Evolutionary conservation across 1,140 invertebrate genomes (phyloP).

Genomic region (Ostrea denselamellosa): DNA sequence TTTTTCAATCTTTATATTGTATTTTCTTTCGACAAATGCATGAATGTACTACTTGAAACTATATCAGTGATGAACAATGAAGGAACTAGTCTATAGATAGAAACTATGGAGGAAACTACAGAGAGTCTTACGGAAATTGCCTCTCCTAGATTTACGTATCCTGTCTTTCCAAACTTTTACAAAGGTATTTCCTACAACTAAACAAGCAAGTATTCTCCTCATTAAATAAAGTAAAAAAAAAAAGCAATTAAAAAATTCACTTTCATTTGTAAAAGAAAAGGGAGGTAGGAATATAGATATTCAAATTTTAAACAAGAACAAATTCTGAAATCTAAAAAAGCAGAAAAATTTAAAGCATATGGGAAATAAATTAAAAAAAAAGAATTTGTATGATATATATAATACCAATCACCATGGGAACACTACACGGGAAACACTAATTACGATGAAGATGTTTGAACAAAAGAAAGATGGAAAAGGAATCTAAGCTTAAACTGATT

Average conservation of each 20-base stretch:
- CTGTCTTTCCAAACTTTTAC: conserved; percentile 65
- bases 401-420: no score
- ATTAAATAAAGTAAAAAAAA: conserved; percentile 19
- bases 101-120: background rate
- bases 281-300: background rate
- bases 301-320: background rate
- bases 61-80: background rate
- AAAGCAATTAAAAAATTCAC: background rate
- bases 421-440: no score
- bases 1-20: background rate
- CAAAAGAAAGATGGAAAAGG: no score
- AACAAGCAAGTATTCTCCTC: conserved; percentile 40
- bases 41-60: background rate
- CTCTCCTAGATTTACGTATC: conserved; percentile 41
- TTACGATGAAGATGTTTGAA: no score
- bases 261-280: background rate
- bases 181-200: conserved; percentile 69
- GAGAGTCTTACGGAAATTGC: conserved; percentile 30
- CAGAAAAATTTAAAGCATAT: background rate
- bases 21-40: background rate
- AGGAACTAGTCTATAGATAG: background rate
- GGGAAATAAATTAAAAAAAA: background rate
- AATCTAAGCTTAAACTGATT: no score
- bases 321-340: background rate
- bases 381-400: no score